Conservation (phyloP, 2,888 invertebrate genomes). For the Choristoneura rosaceana region DNA sequence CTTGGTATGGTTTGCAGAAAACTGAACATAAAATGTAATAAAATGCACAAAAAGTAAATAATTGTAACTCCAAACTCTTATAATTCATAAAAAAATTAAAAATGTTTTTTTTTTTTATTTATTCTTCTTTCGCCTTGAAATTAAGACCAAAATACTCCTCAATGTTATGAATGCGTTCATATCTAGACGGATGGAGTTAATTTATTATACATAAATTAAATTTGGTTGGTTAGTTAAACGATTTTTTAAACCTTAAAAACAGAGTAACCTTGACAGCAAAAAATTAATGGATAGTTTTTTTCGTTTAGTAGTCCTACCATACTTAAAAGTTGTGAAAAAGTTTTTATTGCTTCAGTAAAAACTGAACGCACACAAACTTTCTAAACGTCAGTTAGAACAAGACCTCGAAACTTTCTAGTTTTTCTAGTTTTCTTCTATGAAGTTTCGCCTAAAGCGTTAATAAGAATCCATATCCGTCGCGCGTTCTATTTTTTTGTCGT, state of each 20-base stretch:
- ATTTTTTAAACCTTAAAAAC: too few relatives aligned
- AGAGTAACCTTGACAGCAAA: background rate
- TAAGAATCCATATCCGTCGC: slow-evolving; percentile 38
- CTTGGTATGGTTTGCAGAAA: too few relatives aligned
- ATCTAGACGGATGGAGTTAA: too few relatives aligned
- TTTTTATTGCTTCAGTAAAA: slow-evolving; percentile 49
- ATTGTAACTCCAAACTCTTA: background rate
- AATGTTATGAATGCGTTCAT: slow-evolving; percentile 12
- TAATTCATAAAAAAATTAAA: background rate
- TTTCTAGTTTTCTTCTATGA: slow-evolving; percentile 70
- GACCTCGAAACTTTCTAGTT: slow-evolving; percentile 79
- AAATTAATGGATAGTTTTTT: too few relatives aligned
- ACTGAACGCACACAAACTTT: slow-evolving; percentile 71
- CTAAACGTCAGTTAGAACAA: slow-evolving; percentile 71
- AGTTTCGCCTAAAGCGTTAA: slow-evolving; percentile 38
- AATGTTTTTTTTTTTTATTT: background rate
- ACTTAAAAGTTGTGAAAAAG: slow-evolving; percentile 37
- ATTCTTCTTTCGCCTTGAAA: too few relatives aligned
- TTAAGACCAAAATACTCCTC: slow-evolving; percentile 5
- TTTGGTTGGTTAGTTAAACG: too few relatives aligned
- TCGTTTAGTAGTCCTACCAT: too few relatives aligned
- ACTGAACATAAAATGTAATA: background rate
- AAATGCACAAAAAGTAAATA: background rate
- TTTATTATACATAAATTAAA: too few relatives aligned
- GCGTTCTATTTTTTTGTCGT: slow-evolving; percentile 16